Conservation (phyloP, 2,888 invertebrate genomes). For the Biston betularia region DNA sequence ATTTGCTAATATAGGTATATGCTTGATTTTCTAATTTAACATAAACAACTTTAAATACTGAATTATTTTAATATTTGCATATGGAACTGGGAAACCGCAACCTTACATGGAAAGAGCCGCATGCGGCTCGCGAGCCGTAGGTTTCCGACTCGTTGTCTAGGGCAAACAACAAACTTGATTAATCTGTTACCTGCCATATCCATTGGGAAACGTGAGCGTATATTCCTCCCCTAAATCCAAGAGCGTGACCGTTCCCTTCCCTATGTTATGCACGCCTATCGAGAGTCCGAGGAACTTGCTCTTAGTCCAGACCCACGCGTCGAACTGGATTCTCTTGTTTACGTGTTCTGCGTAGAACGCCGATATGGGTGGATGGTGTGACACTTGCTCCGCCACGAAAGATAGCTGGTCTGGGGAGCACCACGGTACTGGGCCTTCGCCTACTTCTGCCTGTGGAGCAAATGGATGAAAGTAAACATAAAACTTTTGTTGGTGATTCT, state of each 20-base stretch:
- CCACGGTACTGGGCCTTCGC: constrained; percentile 97
- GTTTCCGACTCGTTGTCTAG: no score
- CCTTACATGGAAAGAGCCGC: no score
- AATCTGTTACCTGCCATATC: constrained; percentile 95
- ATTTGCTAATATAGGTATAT: no score
- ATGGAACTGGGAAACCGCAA: no score
- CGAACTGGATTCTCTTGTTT: constrained; percentile 96
- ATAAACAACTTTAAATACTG: no score
- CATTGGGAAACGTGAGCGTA: constrained; percentile 98
- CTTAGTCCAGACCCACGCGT: constrained; percentile 99
- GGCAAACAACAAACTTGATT: no score
- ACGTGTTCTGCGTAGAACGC: constrained; percentile 99
- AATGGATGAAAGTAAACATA: neutral
- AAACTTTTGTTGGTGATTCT: no score
- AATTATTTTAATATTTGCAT: no score
- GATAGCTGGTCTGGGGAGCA: constrained; percentile 94
- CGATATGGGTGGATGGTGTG: constrained; percentile 99
- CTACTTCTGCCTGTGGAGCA: constrained; percentile 76
- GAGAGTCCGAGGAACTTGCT: constrained; percentile 99
- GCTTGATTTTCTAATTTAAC: no score
- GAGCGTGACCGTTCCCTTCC: constrained; percentile 96
- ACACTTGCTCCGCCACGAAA: constrained; percentile 99
- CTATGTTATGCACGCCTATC: constrained; percentile 98
- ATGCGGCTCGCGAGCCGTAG: no score
- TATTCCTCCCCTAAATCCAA: constrained; percentile 97